These are phyloP conservation scores for Wasmannia auropunctata DNA, from an alignment of 1,140 invertebrate species.

Conservation along the genomic window DNA sequence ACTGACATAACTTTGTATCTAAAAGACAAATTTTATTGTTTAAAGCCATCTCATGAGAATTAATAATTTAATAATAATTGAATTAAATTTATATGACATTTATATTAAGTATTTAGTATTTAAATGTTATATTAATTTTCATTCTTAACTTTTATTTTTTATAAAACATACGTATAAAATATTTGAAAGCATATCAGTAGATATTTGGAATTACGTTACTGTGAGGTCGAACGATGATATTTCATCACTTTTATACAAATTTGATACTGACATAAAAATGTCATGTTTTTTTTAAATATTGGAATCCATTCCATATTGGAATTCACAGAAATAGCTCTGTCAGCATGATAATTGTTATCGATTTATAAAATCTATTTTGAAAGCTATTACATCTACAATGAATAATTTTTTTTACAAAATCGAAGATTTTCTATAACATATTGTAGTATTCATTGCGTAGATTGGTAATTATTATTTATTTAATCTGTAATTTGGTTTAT, in stretches of 20 bases:
- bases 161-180: neutral
- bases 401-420: neutral
- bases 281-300: neutral
- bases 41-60: neutral
- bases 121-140: neutral
- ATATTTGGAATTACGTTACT: neutral
- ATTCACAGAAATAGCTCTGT: constrained; percentile 14
- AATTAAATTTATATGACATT: neutral
- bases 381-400: neutral
- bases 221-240: neutral
- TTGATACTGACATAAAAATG: constrained; percentile 7
- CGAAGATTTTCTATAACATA: neutral
- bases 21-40: neutral
- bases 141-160: neutral
- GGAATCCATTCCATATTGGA: constrained; percentile 5
- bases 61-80: neutral
- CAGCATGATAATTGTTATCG: neutral
- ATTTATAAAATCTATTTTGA: neutral
- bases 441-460: neutral
- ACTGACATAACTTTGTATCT: neutral
- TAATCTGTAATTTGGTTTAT: neutral
- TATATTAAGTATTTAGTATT: neutral
- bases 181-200: neutral
- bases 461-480: neutral
- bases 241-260: neutral